Evolutionary conservation across 2,888 invertebrate genomes (phyloP), one percentile per base, ranked within the genome.

Genomic region (Drosophila sordidula): DNA sequence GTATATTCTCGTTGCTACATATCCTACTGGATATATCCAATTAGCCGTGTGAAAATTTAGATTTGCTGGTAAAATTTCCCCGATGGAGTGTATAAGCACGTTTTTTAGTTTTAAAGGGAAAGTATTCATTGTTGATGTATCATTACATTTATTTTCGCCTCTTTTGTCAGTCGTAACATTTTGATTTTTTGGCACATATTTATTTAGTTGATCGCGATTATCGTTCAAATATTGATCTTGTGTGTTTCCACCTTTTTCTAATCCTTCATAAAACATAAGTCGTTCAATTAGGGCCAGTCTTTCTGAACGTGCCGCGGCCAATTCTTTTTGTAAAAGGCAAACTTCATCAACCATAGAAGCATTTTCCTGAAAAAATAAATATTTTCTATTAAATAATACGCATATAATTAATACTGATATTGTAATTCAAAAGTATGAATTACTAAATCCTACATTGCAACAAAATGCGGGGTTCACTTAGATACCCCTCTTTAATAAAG

Each of bases 341-440:
- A 97, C 95, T 93, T 98, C 97, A 93, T 98, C 98, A 91, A 97
- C 97, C 3, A 98, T 91, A 5, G 96, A 96, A 55, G 96, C 95
- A 93, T 96, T 97, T 93, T 96, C 96, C 96, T 96, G 22, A 34
- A 70, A 59, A 4, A 18, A 45, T 22, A 41, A n/a, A 25, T 9
- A 3, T 2, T 12, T 12, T 18, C 0, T 11, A 11, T n/a, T n/a
- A 32, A 32, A 14, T 29, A 29, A 11, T 11, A 5, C 8, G 2
- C 9, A 32, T 22, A 6, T 11, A 29, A 16, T 11, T 32, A n/a
- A 3, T 38, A 14, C 0, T 11, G 5, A 32, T 11, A 11, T 32
- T 32, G 11, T 32, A 32, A 11, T 8, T 29, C 1, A 22, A 22
- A 22, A 22, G 2, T 22, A 22, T 22, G 2, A 22, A 22, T 22